Percentiles rank a stretch among this genome's conserved stretches.
Evolutionary conservation across 1,140 invertebrate species (phyloP).

Genomic region (Choristoneura fumiferana): DNA sequence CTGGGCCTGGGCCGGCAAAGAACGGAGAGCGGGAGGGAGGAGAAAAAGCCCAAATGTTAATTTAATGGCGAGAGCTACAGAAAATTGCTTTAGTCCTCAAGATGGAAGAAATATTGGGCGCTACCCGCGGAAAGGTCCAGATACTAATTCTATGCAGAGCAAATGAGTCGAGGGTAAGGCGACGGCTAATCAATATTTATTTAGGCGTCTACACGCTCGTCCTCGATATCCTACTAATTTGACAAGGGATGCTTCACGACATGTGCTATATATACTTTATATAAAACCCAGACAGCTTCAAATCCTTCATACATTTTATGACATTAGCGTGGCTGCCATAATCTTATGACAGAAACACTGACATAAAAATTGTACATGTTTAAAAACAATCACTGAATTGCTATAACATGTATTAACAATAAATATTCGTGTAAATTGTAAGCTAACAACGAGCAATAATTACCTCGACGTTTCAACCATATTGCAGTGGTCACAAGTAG

Average conservation of each 20-base stretch:
- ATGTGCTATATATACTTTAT: too few relatives aligned
- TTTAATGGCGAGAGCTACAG: conserved; percentile 64
- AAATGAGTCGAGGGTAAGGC: conserved; percentile 53
- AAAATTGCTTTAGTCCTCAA: conserved; percentile 66
- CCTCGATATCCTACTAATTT: conserved; percentile 3
- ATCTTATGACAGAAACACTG: too few relatives aligned
- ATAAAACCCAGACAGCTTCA: too few relatives aligned
- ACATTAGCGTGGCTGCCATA: too few relatives aligned
- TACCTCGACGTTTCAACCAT: too few relatives aligned
- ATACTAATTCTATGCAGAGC: conserved; percentile 69
- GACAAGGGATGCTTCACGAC: background rate
- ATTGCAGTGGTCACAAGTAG: too few relatives aligned
- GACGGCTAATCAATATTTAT: conserved; percentile 63
- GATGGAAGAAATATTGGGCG: conserved; percentile 63
- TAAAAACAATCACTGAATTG: too few relatives aligned
- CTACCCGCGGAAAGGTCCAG: conserved; percentile 51
- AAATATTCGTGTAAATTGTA: too few relatives aligned
- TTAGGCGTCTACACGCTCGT: conserved; percentile 30
- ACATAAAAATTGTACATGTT: too few relatives aligned
- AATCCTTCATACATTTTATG: too few relatives aligned
- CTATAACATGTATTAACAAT: too few relatives aligned
- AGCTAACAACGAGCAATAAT: too few relatives aligned
- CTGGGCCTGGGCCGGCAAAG: conserved; percentile 52
- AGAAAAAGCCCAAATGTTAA: conserved; percentile 72
- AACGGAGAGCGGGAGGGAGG: conserved; percentile 52